Percentiles rank a stretch among this genome's conserved stretches.
Evolutionary conservation across 1,140 invertebrate species (phyloP).

Genomic region (Hypothenemus hampei): DNA sequence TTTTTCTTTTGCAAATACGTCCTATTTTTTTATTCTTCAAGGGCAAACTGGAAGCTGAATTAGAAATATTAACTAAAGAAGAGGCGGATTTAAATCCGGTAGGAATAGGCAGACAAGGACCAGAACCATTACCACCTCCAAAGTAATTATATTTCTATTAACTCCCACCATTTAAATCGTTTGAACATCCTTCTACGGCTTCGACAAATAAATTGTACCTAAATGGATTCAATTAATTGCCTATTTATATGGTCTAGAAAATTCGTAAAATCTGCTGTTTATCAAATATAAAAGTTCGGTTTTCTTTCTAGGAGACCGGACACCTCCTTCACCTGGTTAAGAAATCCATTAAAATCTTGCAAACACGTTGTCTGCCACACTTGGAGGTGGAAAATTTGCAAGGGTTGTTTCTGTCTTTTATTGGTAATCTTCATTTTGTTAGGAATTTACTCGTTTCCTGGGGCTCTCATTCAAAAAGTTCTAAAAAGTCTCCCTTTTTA

Average conservation of each 20-base stretch:
- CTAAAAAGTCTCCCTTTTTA: constrained; percentile 41
- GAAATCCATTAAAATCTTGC: constrained; percentile 54
- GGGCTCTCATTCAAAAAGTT: constrained; percentile 50
- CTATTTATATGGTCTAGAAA: not conserved
- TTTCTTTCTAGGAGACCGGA: constrained; percentile 53
- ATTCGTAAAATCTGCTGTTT: not conserved
- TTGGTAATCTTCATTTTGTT: constrained; percentile 43
- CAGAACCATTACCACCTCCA: constrained; percentile 54
- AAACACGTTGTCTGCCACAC: constrained; percentile 51
- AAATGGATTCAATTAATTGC: not conserved
- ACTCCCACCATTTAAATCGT: not conserved
- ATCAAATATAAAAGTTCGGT: too few species aligned
- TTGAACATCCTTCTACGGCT: not conserved
- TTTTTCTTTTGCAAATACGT: not conserved
- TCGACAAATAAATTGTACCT: not conserved
- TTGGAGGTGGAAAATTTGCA: constrained; percentile 50
- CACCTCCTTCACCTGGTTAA: constrained; percentile 58
- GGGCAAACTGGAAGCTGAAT: constrained; percentile 62
- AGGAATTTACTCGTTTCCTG: constrained; percentile 51
- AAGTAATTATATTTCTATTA: constrained; percentile 45
- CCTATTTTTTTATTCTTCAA: constrained; percentile 32
- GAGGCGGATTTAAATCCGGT: constrained; percentile 57
- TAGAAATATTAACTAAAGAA: constrained; percentile 53
- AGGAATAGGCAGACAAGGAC: constrained; percentile 56
- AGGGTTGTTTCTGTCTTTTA: constrained; percentile 40